Base-by-base conservation (phyloP, 2,113 vertebrate species). In the Spilogale gracilis region DNA sequence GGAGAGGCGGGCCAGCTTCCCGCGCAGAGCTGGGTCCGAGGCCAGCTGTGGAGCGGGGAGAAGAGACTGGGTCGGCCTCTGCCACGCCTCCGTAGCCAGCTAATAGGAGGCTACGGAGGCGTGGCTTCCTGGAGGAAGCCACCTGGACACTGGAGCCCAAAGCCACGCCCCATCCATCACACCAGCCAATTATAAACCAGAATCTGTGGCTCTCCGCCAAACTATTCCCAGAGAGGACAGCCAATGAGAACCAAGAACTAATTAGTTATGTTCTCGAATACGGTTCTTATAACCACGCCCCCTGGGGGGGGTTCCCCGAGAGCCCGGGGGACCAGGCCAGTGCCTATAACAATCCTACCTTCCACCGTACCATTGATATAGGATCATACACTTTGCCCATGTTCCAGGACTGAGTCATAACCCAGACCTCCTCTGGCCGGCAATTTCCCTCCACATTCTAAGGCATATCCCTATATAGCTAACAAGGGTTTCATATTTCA, bases 11-110 rank as follows among this genome's bases (percentile, higher is more conserved):
- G 87, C 93, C 69, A 99, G 82, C 32, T 89, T 92, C 1, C 79
- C 94, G n/a, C 95, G 98, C 48, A 99, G 97, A 20, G 95, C 50
- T 0, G 98, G 98, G 88, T 99, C 98, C 0, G 94, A 95, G 38
- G 97, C 98, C 83, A 99, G 98, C 98, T 99, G 97, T 6, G 74
- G 56, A 38, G 25, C 2, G 14, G 71, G 45, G 48, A 30, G 9
- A 61, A 65, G 11, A 73, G 20, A 58, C 32, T 8, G 6, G 12
- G 88, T 54, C 16, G 5, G 25, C 1, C 12, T 82, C 76, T 18
- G 52, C 11, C 30, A 9, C 9, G 30, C 6, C 78, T 61, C 9
- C 0, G 5, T 0, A 10, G 4, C 9, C 30, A 73, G 61, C 87
- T 84, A 86, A 43, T 18, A 27, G 18, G 56, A 32, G 16, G 4